phyloP scores from a whole-genome alignment of 2,797 vertebrate genomes.

The Pogoniulus pusillus region DNA sequence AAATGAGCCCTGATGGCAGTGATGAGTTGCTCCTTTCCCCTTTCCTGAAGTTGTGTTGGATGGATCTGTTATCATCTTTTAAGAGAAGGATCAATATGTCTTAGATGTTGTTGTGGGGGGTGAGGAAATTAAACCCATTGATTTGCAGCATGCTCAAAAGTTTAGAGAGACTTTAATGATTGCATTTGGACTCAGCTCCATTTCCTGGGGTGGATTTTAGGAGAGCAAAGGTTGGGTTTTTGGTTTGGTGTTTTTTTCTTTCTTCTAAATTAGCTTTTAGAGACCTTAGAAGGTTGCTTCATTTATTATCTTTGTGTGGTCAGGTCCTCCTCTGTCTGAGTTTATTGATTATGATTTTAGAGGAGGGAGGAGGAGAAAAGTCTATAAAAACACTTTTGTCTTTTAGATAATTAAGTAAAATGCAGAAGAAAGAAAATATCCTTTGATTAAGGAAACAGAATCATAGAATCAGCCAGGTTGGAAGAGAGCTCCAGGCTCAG shows the following conservation, averaged over 20 bases:
- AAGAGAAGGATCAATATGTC: not conserved
- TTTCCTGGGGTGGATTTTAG: not conserved
- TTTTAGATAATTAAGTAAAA: not conserved
- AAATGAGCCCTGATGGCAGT: not conserved
- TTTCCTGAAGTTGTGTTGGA: not conserved
- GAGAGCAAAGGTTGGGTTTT: not conserved
- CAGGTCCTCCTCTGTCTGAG: not conserved
- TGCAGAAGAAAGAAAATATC: too few species aligned
- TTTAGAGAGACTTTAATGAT: not conserved
- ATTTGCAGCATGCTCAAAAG: not conserved
- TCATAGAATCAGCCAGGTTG: too few species aligned
- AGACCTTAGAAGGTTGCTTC: not conserved
- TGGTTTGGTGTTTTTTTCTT: not conserved
- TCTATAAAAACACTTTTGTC: not conserved
- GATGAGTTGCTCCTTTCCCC: not conserved
- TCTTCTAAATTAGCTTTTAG: conserved; percentile 4
- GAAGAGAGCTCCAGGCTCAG: too few species aligned
- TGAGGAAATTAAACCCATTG: not conserved
- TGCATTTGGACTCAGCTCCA: conserved; percentile 1
- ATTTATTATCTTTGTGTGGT: not conserved
- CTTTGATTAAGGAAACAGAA: too few species aligned
- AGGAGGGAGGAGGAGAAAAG: too few species aligned
- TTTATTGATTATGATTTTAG: not conserved
- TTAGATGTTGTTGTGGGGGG: not conserved
- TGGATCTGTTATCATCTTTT: not conserved